Evolutionary conservation across 2,888 invertebrate genomes (phyloP), one percentile per base, ranked within the genome.

Genomic region (Drosophila algonquin): DNA sequence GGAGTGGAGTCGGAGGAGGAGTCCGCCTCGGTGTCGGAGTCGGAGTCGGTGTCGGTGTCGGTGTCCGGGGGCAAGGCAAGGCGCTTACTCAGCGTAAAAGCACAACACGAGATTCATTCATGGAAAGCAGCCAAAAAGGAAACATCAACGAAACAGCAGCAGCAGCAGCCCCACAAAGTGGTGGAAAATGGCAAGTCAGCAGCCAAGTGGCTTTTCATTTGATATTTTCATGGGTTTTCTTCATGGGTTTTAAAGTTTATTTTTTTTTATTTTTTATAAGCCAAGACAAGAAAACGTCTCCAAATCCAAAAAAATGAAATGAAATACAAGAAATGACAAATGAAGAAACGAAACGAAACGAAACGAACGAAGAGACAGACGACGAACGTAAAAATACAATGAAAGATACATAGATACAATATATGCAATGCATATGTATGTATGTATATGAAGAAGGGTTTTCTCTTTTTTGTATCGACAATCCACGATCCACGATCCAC

Each of bases 11-110:
- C 14, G 14, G 40, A 6, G 27, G 6, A 1, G 27, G 27, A 27
- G 27, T 8, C 27, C 7, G n/a, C n/a, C n/a, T n/a, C n/a, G n/a
- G n/a, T n/a, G n/a, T n/a, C n/a, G 18, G 27, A 7, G 27, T 45
- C 7, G 27, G 27, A 8, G 0, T 27, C 1, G 45, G n/a, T 1
- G 14, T 45, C 16, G 46, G n/a, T 4, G 46, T 18, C 46, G 46
- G n/a, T 1, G 47, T 47, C 47, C 47, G 18, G 40, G 40, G 40
- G 40, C 84, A 84, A 76, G 40, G n/a, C 84, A 84, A 76, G 81
- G 73, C 62, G 83, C 80, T 87, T 87, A 83, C 78, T 72, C 75
- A 80, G 87, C 87, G 87, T 87, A 75, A 80, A 86, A 70, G 56
- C 59, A 74, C 73, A 70, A 58, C 81, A 84, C 72, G 80, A 77